Evolutionary conservation across 2,888 invertebrate species (phyloP), one percentile per base, ranked within the genome.

Genomic region (Drosophila quinaria): DNA sequence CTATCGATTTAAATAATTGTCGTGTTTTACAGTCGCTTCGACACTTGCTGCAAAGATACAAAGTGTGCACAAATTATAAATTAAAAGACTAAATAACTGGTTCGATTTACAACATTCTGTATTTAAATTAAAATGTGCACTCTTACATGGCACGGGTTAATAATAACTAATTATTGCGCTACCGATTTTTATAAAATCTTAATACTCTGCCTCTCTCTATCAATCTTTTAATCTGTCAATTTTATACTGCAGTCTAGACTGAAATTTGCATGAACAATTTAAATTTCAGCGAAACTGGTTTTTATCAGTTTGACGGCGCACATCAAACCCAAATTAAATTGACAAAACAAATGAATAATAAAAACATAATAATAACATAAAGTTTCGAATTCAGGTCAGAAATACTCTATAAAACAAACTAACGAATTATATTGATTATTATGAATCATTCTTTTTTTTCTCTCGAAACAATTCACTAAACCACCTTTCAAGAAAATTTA

Each of bases 231-330:
- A 2, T 25, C 17, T n/a, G 9, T 41, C 15, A 47, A 37, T 4
- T 35, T 35, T n/a, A 35, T 35, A 13, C 13, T 35, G 6, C 5
- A 35, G 33, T 65, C 41, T 41, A 22, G 29, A 44, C n/a, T 17
- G 15, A 15, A 46, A 65, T 68, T 63, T 59, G 58, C 47, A 60
- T 59, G 15, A 25, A 15, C 29, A 60, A 35, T 64, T 29, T 25
- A 4, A 56, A 56, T 31, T 35, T 46, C n/a, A 47, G 10, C 1
- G 3, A 51, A 70, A 70, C 77, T 51, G 68, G 72, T 72, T 76
- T 72, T 76, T 60, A 19, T n/a, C 13, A 29, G 15, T 42, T 63
- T 39, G 25, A 51, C 44, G 13, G 8, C 50, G 37, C 49, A 63
- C 41, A 31, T 49, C 11, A 17, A 17, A 17, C 33, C 13, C 13